Percentiles rank a stretch among this genome's conserved stretches.
These are phyloP conservation scores for Dasypogon diadema DNA, from an alignment of 2,888 invertebrate species.

Conservation along the genomic window DNA sequence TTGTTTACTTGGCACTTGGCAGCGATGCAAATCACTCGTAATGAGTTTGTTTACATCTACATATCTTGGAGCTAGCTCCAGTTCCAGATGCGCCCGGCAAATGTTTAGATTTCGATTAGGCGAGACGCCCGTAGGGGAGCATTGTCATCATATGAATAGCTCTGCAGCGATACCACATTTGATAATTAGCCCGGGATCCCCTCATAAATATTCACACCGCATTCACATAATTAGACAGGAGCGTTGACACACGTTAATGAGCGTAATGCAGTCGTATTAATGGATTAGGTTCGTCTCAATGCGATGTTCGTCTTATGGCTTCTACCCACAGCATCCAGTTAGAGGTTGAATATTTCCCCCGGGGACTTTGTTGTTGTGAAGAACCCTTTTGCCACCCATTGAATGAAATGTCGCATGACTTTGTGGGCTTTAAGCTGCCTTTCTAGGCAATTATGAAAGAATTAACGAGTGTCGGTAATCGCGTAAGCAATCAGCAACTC, in stretches of 20 bases:
- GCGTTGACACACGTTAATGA: slow-evolving; percentile 20
- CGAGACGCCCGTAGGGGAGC: not conserved
- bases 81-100: not conserved
- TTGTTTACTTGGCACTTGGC: not conserved
- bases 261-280: slow-evolving; percentile 22
- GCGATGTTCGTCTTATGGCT: not conserved
- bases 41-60: not conserved
- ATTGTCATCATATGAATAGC: not conserved
- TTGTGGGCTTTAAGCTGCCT: not conserved
- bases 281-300: slow-evolving; percentile 8
- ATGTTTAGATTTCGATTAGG: not conserved
- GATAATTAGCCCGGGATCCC: not conserved
- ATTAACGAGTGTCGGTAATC: not conserved
- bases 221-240: not conserved
- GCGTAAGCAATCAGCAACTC: not conserved
- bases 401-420: not conserved
- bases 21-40: not conserved
- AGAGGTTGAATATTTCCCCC: too few relatives aligned
- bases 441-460: not conserved
- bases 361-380: too few relatives aligned
- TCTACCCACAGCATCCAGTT: not conserved
- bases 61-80: not conserved
- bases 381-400: not conserved
- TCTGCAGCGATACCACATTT: not conserved
- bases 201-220: slow-evolving; percentile 20